Evolutionary conservation across 2,797 vertebrate genomes (phyloP).

Genomic region (Pipistrellus nathusii): DNA sequence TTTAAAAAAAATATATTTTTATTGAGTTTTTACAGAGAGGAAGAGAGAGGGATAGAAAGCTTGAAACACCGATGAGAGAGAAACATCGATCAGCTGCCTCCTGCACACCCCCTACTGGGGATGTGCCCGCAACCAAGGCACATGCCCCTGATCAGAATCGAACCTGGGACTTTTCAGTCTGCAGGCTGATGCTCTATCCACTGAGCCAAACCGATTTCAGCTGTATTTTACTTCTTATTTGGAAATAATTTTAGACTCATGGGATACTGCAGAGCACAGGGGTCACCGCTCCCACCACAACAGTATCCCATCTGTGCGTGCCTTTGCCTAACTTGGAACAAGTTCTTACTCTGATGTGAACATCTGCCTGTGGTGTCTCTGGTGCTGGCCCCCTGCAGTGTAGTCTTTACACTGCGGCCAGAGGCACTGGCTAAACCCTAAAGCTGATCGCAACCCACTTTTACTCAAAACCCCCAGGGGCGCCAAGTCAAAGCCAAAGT

Average conservation of each 20-base stretch:
- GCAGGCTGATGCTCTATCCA: too few relatives aligned
- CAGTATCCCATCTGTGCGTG: rapidly evolving
- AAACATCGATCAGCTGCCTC: too few relatives aligned
- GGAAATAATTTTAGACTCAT: not conserved
- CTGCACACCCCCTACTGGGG: too few relatives aligned
- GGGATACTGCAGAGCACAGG: not conserved
- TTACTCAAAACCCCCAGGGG: not conserved
- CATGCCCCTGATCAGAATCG: too few relatives aligned
- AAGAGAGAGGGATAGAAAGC: too few relatives aligned
- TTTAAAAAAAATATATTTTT: too few relatives aligned
- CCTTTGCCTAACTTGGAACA: not conserved
- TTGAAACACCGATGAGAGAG: too few relatives aligned
- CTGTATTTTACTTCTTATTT: not conserved
- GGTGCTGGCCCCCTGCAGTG: not conserved
- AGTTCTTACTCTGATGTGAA: not conserved
- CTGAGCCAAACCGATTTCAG: too few relatives aligned
- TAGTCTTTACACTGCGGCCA: not conserved
- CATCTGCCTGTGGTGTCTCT: not conserved
- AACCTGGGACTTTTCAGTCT: too few relatives aligned
- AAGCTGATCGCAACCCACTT: not conserved
- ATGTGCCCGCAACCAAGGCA: too few relatives aligned
- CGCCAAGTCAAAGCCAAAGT: not conserved
- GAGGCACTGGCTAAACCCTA: not conserved
- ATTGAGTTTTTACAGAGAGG: too few relatives aligned
- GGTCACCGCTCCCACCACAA: rapidly evolving